Evolutionary conservation across 2,888 invertebrate genomes (phyloP), one percentile per base, ranked within the genome.

Genomic region (Chloroclystis v-ata): DNA sequence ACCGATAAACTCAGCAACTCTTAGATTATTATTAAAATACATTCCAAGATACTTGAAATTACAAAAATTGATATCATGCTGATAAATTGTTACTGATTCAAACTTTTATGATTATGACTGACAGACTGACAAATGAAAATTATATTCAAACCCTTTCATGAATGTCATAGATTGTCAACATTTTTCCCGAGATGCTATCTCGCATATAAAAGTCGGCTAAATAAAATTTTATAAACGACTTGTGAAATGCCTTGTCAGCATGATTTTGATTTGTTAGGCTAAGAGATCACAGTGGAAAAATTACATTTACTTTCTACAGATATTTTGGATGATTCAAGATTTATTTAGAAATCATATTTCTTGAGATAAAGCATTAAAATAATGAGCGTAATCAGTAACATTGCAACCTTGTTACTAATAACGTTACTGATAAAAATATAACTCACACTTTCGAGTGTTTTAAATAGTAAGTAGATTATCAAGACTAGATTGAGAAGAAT

Each of bases 201-300:
- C 62, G 67, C 71, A 74, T 69, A 73, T 60, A 52, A 61, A 65
- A 64, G 63, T 49, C 65, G 59, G 66, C 63, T 75, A 69, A 78
- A 78, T 69, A 79, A 69, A 78, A 70, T 68, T 72, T 83, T 77
- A 84, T 77, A 79, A 84, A 85, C 74, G 82, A 79, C 75, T 77
- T 77, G 77, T 80, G 68, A 82, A 78, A 84, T 72, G 83, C 74
- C 62, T 70, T 85, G 85, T 87, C 87, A 87, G 87, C 87, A 80
- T 86, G 87, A 87, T 46, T 49, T 46, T 41, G 39, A 50, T 11
- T 46, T 39, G 39, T 11, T 35, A 33, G 26, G 6, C 9, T 10
- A 7, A 10, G 11, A 24, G 16, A 35, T 5, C n/a, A 11, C 35
- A 0, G 10, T 20, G 8, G 8, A 9, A 20, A 20, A 20, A 4